Evolutionary conservation across 2,113 vertebrate genomes (phyloP).

Genomic region (Pelecanus crispus): DNA sequence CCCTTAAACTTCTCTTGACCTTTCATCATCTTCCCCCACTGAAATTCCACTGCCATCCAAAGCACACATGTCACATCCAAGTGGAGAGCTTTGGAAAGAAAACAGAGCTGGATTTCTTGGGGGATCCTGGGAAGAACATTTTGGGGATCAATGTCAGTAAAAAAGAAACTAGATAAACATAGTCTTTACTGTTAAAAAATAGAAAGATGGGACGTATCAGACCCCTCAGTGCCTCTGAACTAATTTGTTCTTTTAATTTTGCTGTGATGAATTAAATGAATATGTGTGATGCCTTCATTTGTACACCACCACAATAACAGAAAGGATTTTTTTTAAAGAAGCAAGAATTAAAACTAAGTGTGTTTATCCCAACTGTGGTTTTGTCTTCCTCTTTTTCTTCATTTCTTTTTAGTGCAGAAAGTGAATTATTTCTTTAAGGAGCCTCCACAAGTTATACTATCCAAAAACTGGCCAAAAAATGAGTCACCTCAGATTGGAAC

Average conservation of each 20-base stretch:
- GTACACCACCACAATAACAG: not conserved
- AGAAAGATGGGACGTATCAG: not conserved
- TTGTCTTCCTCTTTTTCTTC: not conserved
- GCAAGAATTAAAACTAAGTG: not conserved
- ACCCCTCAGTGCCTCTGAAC: not conserved
- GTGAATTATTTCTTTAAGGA: not conserved
- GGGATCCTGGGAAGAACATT: not conserved
- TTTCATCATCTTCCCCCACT: not conserved
- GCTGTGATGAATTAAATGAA: not conserved
- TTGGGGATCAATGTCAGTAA: not conserved
- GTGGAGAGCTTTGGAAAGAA: not conserved
- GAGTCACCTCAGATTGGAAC: not conserved
- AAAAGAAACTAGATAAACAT: not conserved
- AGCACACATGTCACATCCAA: not conserved
- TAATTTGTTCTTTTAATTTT: not conserved
- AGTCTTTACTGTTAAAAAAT: not conserved
- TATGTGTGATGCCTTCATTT: not conserved
- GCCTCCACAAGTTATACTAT: not conserved
- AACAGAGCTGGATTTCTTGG: not conserved
- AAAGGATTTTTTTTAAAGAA: not conserved
- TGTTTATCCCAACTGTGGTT: not conserved
- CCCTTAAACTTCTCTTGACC: slow-evolving; percentile 2
- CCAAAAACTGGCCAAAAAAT: not conserved
- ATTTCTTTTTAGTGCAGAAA: not conserved
- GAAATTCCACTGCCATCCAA: not conserved